phyloP scores from a whole-genome alignment of 2,797 vertebrate genomes.

The Gymnothorax reevesii region DNA sequence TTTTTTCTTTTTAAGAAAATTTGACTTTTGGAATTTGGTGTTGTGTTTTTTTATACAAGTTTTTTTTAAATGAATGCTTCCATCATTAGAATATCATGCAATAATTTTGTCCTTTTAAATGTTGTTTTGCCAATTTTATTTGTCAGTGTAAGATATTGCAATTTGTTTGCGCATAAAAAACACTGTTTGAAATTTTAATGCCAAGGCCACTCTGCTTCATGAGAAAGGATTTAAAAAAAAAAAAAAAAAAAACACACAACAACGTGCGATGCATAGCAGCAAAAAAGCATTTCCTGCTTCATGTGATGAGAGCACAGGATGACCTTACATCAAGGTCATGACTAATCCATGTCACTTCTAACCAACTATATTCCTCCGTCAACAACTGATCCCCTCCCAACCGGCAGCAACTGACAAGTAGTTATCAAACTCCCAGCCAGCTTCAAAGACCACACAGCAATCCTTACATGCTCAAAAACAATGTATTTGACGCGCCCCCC shows the following conservation, averaged over 20 bases:
- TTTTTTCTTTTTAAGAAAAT: neutral
- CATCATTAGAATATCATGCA: neutral
- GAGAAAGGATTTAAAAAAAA: neutral
- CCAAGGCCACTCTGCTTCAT: neutral
- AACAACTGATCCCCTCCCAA: neutral
- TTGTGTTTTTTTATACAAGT: neutral
- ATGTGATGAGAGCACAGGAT: neutral
- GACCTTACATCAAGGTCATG: neutral
- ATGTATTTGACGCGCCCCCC: neutral
- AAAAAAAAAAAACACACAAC: too few relatives aligned
- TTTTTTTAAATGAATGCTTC: neutral
- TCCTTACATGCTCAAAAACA: neutral
- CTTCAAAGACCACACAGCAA: slow-evolving; percentile 3
- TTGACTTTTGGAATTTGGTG: neutral
- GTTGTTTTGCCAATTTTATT: neutral
- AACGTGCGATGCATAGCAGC: neutral
- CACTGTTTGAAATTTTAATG: neutral
- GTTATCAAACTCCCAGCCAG: neutral
- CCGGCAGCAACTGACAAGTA: neutral
- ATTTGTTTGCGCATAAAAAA: neutral
- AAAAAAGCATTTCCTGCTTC: neutral
- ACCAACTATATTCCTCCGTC: neutral
- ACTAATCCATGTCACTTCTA: neutral
- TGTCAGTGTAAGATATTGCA: neutral
- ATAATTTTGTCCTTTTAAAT: neutral